Evolutionary conservation across 2,797 vertebrate genomes (phyloP), one percentile per base, ranked within the genome.

Genomic region (Cossypha caffra): DNA sequence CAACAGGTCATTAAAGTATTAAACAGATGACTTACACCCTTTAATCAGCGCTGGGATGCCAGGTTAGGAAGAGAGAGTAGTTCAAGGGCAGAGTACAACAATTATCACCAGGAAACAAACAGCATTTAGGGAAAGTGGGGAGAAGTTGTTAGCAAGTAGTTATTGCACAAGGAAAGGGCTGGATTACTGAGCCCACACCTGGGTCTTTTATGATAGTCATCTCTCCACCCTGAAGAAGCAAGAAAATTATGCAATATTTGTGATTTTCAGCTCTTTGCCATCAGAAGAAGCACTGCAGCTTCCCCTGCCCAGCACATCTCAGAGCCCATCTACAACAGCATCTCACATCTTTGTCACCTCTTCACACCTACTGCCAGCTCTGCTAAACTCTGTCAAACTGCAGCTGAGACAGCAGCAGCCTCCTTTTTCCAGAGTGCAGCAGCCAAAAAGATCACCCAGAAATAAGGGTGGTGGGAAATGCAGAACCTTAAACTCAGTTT

Each of bases 1-100:
- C 73, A 95, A 86, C 91, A 88, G 94, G 90, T 94, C 90, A 94
- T 96, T 97, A 92, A 96, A 92, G 82, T 38, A 95, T 90, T 95
- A 95, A 94, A 89, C 64, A 94, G 92, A 96, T 96, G 95, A 95
- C 69, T 96, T 89, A 85, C 3, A 72, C 57, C 52, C 96, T 97
- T 97, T 94, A 96, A 96, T 96, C 91, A 96, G 77, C 42, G 80
- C 88, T 62, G 79, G 25, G 85, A 85, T 91, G 91, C 47, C 82
- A 68, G 69, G 78, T 92, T 94, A 93, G 89, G 92, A 91, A 88
- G 58, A 43, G 63, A 94, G 79, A 87, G 84, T 78, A 95, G 95
- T 50, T 75, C 80, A 63, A 90, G 92, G 88, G 94, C 87, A 95
- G 91, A 71, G 84, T 94, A 88, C 81, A 92, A 42, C 64, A 86